Conservation (phyloP, 2,797 vertebrate genomes). For the Esox masquinongy region DNA sequence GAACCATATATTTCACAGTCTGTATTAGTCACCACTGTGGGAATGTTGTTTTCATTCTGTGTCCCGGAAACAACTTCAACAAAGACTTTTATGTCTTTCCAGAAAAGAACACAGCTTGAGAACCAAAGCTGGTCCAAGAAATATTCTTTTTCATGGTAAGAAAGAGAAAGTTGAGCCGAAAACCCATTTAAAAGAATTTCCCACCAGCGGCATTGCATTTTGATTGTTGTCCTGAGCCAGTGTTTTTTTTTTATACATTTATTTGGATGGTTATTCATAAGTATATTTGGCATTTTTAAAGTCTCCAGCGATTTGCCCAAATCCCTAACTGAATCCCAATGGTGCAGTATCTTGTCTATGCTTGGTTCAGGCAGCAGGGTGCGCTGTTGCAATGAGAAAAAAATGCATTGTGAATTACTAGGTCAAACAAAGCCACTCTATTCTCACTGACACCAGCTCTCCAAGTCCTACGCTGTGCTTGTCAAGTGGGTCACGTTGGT, state of each 20-base stretch:
- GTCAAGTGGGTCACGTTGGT: too few relatives aligned
- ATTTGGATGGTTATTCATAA: neutral
- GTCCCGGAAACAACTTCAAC: neutral
- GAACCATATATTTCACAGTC: neutral
- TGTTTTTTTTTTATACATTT: too few relatives aligned
- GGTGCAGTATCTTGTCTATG: too few relatives aligned
- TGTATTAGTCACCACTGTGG: neutral
- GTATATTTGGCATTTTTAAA: neutral
- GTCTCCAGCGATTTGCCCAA: neutral
- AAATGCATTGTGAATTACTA: neutral
- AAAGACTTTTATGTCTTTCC: neutral
- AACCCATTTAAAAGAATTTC: neutral
- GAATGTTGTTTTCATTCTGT: neutral
- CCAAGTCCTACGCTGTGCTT: too few relatives aligned
- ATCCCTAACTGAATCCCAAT: neutral
- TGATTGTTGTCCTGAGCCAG: too few relatives aligned
- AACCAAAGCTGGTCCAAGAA: neutral
- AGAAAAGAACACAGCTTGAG: neutral
- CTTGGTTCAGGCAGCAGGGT: conserved; percentile 22
- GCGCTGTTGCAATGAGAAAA: neutral
- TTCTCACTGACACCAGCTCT: too few relatives aligned
- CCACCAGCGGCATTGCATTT: neutral
- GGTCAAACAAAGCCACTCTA: neutral
- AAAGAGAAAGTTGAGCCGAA: neutral
- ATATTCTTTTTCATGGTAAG: neutral